Percentiles rank a stretch among this genome's conserved stretches.
Conservation (phyloP, 2,113 vertebrate genomes). For the Microcebus lehilahytsara region DNA sequence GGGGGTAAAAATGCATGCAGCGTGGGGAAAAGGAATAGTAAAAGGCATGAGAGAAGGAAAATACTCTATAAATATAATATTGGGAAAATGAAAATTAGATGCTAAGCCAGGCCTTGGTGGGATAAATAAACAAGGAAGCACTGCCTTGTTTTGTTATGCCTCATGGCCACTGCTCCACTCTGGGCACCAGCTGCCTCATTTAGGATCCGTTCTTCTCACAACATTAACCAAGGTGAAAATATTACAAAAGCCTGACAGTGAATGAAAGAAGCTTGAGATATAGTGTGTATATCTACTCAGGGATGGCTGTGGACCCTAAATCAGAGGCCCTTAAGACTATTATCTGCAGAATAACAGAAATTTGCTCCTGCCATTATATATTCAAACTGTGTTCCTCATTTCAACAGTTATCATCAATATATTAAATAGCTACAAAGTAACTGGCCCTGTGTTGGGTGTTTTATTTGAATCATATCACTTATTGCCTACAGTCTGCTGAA, state of each 20-base stretch:
- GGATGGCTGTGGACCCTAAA: not conserved
- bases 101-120: not conserved
- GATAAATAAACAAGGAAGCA: not conserved
- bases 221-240: conserved; percentile 3
- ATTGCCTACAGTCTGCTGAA: not conserved
- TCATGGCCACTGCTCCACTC: not conserved
- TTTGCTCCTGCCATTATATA: not conserved
- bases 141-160: not conserved
- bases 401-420: not conserved
- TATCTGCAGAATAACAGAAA: not conserved
- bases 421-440: not conserved
- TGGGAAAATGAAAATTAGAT: not conserved
- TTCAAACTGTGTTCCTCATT: not conserved
- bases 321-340: not conserved
- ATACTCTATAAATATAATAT: not conserved
- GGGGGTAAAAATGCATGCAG: no score
- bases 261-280: not conserved
- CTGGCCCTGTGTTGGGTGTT: not conserved
- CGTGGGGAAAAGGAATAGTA: not conserved
- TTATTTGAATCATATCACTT: not conserved
- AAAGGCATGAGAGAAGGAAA: not conserved
- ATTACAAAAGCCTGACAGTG: not conserved
- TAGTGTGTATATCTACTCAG: not conserved
- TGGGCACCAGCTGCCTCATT: conserved; percentile 17
- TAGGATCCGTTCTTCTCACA: not conserved